Evolutionary conservation across 2,888 invertebrate genomes (phyloP).

Genomic region (Temnothorax rugatulus): DNA sequence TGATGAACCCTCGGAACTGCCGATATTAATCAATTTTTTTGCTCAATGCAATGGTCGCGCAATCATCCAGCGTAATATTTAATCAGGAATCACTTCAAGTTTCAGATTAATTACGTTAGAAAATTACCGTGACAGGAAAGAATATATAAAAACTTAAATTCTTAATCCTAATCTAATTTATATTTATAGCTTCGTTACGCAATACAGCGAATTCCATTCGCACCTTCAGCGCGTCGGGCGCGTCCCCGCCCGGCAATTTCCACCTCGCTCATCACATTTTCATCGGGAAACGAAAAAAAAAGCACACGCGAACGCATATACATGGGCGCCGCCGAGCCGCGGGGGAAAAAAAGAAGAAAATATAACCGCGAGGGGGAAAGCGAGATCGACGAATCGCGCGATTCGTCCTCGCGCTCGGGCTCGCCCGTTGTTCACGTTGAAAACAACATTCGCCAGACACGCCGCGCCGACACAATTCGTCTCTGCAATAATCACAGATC

Average conservation of each 20-base stretch:
- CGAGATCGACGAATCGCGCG: conserved; percentile 40
- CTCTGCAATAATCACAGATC: conserved; percentile 77
- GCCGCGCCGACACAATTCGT: conserved; percentile 51
- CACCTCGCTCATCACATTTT: conserved; percentile 64
- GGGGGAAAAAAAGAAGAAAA: conserved; percentile 28
- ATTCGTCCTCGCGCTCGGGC: not conserved
- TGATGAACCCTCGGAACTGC: not conserved
- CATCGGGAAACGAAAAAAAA: conserved; percentile 56
- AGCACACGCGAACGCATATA: conserved; percentile 11
- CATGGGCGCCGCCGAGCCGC: conserved; percentile 24
- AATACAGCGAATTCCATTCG: conserved; percentile 26
- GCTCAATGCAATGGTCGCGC: not conserved
- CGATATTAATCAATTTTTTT: not conserved
- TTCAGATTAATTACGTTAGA: not conserved
- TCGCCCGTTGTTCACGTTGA: conserved; percentile 23
- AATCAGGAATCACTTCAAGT: conserved; percentile 37
- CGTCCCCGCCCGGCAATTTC: conserved; percentile 52
- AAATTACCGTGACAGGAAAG: conserved; percentile 22
- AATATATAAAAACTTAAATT: conserved; percentile 17
- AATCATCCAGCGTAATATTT: not conserved
- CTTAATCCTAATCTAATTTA: conserved; percentile 50
- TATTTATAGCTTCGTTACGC: conserved; percentile 65
- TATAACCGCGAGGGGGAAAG: conserved; percentile 34
- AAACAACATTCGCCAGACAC: conserved; percentile 50
- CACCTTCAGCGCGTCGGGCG: conserved; percentile 20